phyloP scores from a whole-genome alignment of 2,888 invertebrate genomes.

The Rhagium mordax region DNA sequence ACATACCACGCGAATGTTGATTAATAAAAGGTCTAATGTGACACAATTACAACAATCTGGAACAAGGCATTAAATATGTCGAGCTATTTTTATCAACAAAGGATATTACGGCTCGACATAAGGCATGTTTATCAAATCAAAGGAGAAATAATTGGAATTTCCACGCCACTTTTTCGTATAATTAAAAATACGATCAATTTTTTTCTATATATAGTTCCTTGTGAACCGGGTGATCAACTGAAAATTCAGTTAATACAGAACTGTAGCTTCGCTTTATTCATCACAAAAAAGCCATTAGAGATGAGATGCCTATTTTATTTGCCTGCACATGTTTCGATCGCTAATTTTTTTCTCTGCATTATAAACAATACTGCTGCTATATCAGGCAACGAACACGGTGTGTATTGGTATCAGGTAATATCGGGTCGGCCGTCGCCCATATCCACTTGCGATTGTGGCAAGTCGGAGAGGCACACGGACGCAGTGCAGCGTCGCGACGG shows the following conservation, averaged over 20 bases:
- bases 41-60: conserved; percentile 12
- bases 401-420: conserved; percentile 20
- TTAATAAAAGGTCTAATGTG: conserved; percentile 22
- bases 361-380: too few species aligned
- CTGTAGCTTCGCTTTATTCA: too few species aligned
- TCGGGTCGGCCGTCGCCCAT: conserved; percentile 13
- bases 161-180: neutral
- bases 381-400: too few species aligned
- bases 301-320: too few species aligned
- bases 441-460: conserved; percentile 37
- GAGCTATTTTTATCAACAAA: conserved; percentile 11
- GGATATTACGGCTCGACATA: neutral
- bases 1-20: conserved; percentile 28
- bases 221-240: neutral
- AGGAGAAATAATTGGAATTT: neutral
- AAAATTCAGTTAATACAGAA: too few species aligned
- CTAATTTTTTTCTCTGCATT: too few species aligned
- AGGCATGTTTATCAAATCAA: neutral
- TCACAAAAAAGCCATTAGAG: too few species aligned
- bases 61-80: conserved; percentile 25
- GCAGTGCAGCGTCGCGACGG: conserved; percentile 66
- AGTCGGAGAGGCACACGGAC: conserved; percentile 52
- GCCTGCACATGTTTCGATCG: too few species aligned
- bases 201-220: neutral
- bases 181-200: conserved; percentile 1